phyloP scores from a whole-genome alignment of 2,797 vertebrate species.

The Paratrypauchen microcephalus region DNA sequence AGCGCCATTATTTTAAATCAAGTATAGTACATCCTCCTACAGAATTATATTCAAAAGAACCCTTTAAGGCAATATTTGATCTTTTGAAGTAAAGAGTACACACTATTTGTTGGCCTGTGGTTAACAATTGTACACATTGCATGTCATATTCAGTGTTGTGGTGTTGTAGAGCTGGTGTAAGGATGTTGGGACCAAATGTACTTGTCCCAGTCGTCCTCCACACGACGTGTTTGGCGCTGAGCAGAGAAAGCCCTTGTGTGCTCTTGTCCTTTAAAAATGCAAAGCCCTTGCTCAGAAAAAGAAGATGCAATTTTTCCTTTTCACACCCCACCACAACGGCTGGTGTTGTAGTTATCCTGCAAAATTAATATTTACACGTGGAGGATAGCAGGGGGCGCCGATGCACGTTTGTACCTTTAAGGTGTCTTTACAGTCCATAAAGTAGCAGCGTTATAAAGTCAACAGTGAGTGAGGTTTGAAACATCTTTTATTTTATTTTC shows the following conservation, averaged over 20 bases:
- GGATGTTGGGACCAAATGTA: slow-evolving; percentile 66
- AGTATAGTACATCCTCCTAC: slow-evolving; percentile 34
- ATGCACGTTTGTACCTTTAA: slow-evolving; percentile 52
- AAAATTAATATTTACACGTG: slow-evolving; percentile 73
- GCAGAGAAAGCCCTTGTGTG: slow-evolving; percentile 80
- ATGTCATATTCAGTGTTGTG: slow-evolving; percentile 39
- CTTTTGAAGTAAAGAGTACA: slow-evolving; percentile 44
- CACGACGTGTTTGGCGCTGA: slow-evolving; percentile 53
- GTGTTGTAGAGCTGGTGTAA: slow-evolving; percentile 54
- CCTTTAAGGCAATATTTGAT: slow-evolving; percentile 55
- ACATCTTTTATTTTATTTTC: slow-evolving; percentile 65
- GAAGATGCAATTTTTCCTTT: slow-evolving; percentile 29
- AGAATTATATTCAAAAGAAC: slow-evolving; percentile 35
- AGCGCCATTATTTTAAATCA: slow-evolving; percentile 31
- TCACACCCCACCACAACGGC: slow-evolving; percentile 63
- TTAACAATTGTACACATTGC: slow-evolving; percentile 41
- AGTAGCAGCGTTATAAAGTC: slow-evolving; percentile 63
- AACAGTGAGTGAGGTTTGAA: slow-evolving; percentile 61
- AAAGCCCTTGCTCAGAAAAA: slow-evolving; percentile 75
- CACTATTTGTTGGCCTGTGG: slow-evolving; percentile 27
- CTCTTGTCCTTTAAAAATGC: slow-evolving; percentile 76
- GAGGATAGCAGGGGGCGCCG: slow-evolving; percentile 46
- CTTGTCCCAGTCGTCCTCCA: slow-evolving; percentile 43
- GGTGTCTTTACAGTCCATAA: slow-evolving; percentile 47
- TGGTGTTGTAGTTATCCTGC: slow-evolving; percentile 63